A percentile compares a stretch with the other conserved stretches of the same genome.
These are phyloP conservation scores for Siniperca obscura DNA, from an alignment of 2,797 vertebrate genomes.

Conservation along the genomic window DNA sequence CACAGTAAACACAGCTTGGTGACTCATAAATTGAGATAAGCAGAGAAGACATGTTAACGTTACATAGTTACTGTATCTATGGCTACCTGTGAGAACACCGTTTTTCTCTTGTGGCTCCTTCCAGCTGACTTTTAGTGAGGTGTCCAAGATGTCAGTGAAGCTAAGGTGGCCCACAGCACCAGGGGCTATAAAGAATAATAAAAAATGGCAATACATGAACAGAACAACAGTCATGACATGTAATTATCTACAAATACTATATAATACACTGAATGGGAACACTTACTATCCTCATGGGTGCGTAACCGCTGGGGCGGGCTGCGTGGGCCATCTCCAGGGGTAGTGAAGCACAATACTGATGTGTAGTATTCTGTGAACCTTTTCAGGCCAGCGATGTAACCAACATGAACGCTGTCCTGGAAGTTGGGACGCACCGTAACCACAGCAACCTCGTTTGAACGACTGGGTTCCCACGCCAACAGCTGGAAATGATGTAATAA, in stretches of 20 bases:
- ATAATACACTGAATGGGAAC: neutral
- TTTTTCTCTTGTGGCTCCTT: conserved; percentile 97
- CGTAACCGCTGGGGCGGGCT: conserved; percentile 90
- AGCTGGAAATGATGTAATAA: conserved; percentile 81
- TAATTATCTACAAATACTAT: conserved; percentile 26
- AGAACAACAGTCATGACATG: conserved; percentile 10
- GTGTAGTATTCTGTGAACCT: conserved; percentile 93
- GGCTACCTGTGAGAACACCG: conserved; percentile 92
- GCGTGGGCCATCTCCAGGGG: conserved; percentile 95
- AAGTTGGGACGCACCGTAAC: conserved; percentile 95
- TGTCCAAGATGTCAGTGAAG: conserved; percentile 98
- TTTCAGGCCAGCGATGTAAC: conserved; percentile 91
- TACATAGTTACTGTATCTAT: conserved; percentile 24
- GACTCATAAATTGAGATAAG: conserved; percentile 1
- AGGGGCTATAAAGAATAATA: conserved; percentile 84
- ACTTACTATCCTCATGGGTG: conserved; percentile 97
- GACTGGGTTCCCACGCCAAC: conserved; percentile 92
- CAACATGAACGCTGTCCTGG: conserved; percentile 94
- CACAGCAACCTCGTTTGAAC: conserved; percentile 88
- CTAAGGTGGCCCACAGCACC: conserved; percentile 96
- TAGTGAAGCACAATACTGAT: conserved; percentile 96
- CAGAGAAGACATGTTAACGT: neutral
- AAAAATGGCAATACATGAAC: conserved; percentile 17
- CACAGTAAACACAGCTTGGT: neutral
- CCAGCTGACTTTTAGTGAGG: conserved; percentile 99